Conservation (phyloP, 1,140 invertebrate genomes). For the Ips nitidus region DNA sequence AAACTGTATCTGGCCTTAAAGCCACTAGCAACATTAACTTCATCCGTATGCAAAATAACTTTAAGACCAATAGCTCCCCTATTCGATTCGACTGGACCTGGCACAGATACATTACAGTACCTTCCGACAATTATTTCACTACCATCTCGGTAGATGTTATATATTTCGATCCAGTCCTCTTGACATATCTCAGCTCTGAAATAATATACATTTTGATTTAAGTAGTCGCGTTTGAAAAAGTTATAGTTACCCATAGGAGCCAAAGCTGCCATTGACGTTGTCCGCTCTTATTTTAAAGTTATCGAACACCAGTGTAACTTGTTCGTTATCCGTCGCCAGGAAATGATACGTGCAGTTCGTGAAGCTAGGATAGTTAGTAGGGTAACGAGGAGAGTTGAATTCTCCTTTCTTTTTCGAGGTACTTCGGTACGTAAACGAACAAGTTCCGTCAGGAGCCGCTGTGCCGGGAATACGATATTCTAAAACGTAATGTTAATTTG, state of each 20-base stretch:
- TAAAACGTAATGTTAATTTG: constrained; percentile 46
- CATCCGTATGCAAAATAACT: constrained; percentile 81
- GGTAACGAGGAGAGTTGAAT: constrained; percentile 94
- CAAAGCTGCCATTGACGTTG: constrained; percentile 60
- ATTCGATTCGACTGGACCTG: constrained; percentile 88
- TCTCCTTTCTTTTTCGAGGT: constrained; percentile 81
- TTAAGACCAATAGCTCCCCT: constrained; percentile 80
- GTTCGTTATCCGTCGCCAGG: constrained; percentile 80
- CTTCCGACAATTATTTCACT: constrained; percentile 81
- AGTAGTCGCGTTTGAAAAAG: neutral
- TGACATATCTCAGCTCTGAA: constrained; percentile 71
- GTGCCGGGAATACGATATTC: constrained; percentile 95
- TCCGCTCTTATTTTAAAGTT: constrained; percentile 85
- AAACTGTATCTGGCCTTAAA: constrained; percentile 88
- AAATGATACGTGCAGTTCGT: constrained; percentile 93
- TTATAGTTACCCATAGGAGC: constrained; percentile 60
- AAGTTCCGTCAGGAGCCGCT: constrained; percentile 84
- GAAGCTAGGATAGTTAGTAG: constrained; percentile 91
- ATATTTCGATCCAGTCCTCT: constrained; percentile 93
- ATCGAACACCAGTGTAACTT: constrained; percentile 90
- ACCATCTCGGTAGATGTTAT: constrained; percentile 79
- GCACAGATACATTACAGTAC: constrained; percentile 81
- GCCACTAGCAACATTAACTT: constrained; percentile 80
- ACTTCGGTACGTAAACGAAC: constrained; percentile 89
- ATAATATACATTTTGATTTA: constrained; percentile 22